These are phyloP conservation scores for Centropus bengalensis DNA, from an alignment of 2,113 vertebrate species.

Conservation along the genomic window DNA sequence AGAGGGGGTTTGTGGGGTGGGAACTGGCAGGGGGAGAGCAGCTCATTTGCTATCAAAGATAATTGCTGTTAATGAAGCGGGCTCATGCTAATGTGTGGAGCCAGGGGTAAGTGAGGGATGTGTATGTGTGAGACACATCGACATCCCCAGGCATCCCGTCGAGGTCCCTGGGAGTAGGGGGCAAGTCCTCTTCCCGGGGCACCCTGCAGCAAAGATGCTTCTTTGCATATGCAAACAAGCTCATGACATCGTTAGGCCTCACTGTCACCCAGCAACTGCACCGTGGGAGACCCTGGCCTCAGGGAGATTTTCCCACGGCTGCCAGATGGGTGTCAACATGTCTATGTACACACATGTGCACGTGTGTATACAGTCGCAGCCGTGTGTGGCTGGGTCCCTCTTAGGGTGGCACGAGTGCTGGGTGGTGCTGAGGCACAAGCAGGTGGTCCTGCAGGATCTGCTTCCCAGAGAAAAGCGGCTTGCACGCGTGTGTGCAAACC, in stretches of 20 bases:
- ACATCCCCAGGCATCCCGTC: not conserved
- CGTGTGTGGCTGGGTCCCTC: accelerated
- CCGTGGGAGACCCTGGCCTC: not conserved
- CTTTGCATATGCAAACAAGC: slow-evolving; percentile 63
- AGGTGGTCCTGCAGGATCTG: not conserved
- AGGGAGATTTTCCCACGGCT: slow-evolving; percentile 31
- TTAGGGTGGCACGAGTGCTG: not conserved
- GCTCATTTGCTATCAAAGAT: not conserved
- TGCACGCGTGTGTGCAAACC: accelerated
- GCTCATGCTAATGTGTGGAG: not conserved
- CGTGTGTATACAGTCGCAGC: accelerated
- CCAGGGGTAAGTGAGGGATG: not conserved
- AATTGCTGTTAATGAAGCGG: slow-evolving; percentile 33
- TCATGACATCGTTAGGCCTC: slow-evolving; percentile 27
- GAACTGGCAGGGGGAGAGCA: not conserved
- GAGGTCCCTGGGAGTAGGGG: not conserved
- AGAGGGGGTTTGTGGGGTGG: not conserved
- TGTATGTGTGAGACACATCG: accelerated
- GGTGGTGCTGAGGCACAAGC: not conserved
- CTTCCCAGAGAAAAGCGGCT: not conserved
- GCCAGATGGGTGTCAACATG: accelerated
- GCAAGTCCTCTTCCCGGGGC: slow-evolving; percentile 22
- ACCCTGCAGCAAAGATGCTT: not conserved
- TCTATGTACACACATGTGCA: not conserved
- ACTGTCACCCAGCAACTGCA: slow-evolving; percentile 48